Evolutionary conservation across 2,113 vertebrate species (phyloP).

Genomic region (Phrynocephalus versicolor): DNA sequence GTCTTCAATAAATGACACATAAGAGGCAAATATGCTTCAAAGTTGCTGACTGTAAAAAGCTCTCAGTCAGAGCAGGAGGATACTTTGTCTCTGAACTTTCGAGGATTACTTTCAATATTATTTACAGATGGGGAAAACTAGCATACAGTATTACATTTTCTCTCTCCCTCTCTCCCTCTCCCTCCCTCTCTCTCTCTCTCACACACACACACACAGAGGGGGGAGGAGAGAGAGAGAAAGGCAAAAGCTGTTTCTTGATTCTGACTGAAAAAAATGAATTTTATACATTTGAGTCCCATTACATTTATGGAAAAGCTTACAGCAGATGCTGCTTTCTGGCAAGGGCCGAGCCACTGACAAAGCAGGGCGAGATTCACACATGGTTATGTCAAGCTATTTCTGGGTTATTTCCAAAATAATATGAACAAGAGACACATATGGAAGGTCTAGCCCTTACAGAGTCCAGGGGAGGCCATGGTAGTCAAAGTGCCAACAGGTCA

Average conservation of each 20-base stretch:
- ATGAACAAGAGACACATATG: background rate
- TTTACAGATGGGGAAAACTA: background rate
- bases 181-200: too few species aligned
- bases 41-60: too few species aligned
- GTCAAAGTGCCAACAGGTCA: background rate
- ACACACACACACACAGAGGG: background rate
- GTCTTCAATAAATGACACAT: too few species aligned
- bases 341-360: background rate
- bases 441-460: background rate
- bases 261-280: background rate
- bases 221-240: too few species aligned
- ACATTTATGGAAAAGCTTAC: background rate
- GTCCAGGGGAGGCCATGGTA: background rate
- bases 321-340: background rate
- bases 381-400: background rate
- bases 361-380: background rate
- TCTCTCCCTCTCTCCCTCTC: too few species aligned
- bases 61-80: too few species aligned
- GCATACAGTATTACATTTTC: too few species aligned
- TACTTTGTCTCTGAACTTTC: background rate
- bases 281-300: background rate
- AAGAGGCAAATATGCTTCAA: too few species aligned
- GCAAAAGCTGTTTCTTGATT: background rate
- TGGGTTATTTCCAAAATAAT: background rate
- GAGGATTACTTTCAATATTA: background rate